Percentiles rank a stretch among this genome's conserved stretches.
Evolutionary conservation across 2,797 vertebrate species (phyloP).

Genomic region (Psittacula echo): DNA sequence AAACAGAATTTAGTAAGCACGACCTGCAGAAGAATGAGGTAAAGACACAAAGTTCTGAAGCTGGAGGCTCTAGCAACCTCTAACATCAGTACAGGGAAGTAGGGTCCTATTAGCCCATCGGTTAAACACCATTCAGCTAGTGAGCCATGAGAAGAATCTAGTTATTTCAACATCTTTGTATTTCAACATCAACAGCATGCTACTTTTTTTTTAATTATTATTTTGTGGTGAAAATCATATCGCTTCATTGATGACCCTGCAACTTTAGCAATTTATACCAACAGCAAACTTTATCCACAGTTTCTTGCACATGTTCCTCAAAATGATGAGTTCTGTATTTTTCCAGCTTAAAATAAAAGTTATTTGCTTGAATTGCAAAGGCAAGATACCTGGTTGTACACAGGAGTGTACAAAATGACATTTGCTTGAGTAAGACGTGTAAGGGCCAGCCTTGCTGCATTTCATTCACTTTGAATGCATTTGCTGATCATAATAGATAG

Average conservation of each 20-base stretch:
- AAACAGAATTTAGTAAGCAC: not conserved
- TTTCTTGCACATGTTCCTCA: not conserved
- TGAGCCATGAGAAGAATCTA: fast-evolving
- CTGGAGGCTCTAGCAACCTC: not conserved
- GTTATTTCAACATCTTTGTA: not conserved
- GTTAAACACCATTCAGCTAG: not conserved
- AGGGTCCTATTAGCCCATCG: not conserved
- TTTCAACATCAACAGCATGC: not conserved
- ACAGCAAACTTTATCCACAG: not conserved
- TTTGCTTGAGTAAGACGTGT: not conserved
- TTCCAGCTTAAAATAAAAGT: not conserved
- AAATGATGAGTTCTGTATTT: not conserved
- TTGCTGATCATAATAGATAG: not conserved
- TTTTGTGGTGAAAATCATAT: not conserved
- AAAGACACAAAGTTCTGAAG: not conserved
- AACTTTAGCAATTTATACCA: not conserved
- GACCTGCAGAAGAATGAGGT: fast-evolving
- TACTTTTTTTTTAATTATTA: not conserved
- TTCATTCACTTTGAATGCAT: not conserved
- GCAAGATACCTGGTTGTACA: not conserved
- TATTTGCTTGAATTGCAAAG: not conserved
- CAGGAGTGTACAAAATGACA: not conserved
- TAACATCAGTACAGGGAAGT: not conserved
- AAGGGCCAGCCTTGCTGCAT: not conserved
- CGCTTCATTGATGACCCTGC: not conserved